A percentile compares a stretch with the other conserved stretches of the same genome.
Evolutionary conservation across 2,888 invertebrate genomes (phyloP).

Genomic region (Trichopria drosophilae): DNA sequence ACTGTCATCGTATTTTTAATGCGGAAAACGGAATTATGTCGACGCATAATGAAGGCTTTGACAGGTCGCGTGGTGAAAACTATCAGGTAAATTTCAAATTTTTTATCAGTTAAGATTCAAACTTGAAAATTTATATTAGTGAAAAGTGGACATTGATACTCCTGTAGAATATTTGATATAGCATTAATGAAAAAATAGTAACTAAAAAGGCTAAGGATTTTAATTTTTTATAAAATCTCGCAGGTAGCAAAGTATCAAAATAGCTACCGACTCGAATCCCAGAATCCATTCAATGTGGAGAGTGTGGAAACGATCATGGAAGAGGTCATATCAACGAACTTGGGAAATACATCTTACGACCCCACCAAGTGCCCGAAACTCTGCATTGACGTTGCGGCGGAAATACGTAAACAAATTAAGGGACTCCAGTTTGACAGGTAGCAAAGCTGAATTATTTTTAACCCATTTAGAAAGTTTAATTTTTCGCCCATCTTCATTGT

Average conservation of each 20-base stretch:
- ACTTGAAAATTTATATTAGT: no score
- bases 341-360: constrained; percentile 66
- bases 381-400: constrained; percentile 63
- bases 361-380: constrained; percentile 64
- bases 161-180: no score
- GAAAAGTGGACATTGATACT: no score
- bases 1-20: no score
- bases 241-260: constrained; percentile 63
- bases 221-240: no score
- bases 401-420: constrained; percentile 66
- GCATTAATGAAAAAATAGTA: no score
- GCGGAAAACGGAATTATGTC: constrained; percentile 36
- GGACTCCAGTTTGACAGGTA: constrained; percentile 72
- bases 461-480: no score
- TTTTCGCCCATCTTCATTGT: no score
- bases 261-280: constrained; percentile 68
- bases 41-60: constrained; percentile 36
- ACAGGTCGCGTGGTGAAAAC: constrained; percentile 32
- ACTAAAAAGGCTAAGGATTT: no score
- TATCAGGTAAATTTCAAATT: constrained; percentile 30
- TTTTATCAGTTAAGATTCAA: no score
- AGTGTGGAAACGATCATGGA: constrained; percentile 65
- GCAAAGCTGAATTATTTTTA: no score
- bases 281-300: constrained; percentile 67
- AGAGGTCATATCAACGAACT: constrained; percentile 63